These are phyloP conservation scores for Bufotes viridis DNA, from an alignment of 2,797 vertebrate genomes.

Conservation along the genomic window DNA sequence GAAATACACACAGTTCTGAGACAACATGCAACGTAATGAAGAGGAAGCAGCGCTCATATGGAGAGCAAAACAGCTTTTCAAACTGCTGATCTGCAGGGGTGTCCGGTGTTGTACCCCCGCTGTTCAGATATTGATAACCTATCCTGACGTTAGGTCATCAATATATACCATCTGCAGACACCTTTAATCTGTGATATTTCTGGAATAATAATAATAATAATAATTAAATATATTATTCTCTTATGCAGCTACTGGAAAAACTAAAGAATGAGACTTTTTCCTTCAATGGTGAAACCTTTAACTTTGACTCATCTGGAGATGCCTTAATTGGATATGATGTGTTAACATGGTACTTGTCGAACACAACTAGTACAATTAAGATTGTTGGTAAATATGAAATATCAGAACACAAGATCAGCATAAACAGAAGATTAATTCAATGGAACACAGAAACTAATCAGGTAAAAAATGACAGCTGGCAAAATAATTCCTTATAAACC, in stretches of 20 bases:
- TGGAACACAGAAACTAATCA: conserved; percentile 39
- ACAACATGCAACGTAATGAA: no score
- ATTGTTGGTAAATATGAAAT: conserved; percentile 68
- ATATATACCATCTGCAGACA: no score
- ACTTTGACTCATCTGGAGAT: conserved; percentile 69
- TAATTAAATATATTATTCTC: neutral
- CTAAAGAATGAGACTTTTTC: conserved; percentile 16
- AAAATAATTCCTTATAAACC: neutral
- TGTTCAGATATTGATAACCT: no score
- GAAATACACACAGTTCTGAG: no score
- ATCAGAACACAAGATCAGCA: neutral
- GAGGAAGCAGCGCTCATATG: no score
- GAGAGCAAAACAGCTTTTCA: no score
- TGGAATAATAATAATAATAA: no score
- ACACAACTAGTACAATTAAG: conserved; percentile 48
- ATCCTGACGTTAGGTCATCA: no score
- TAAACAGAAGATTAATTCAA: conserved; percentile 19
- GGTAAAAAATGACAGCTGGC: conserved; percentile 16
- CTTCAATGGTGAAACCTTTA: conserved; percentile 23
- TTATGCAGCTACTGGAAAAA: conserved; percentile 37
- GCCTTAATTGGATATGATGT: conserved; percentile 71
- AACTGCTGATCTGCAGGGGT: no score
- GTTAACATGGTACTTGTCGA: conserved; percentile 67
- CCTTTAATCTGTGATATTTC: no score
- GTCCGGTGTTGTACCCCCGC: no score